Evolutionary conservation across 2,797 vertebrate genomes (phyloP).

Genomic region (Lates japonicus): DNA sequence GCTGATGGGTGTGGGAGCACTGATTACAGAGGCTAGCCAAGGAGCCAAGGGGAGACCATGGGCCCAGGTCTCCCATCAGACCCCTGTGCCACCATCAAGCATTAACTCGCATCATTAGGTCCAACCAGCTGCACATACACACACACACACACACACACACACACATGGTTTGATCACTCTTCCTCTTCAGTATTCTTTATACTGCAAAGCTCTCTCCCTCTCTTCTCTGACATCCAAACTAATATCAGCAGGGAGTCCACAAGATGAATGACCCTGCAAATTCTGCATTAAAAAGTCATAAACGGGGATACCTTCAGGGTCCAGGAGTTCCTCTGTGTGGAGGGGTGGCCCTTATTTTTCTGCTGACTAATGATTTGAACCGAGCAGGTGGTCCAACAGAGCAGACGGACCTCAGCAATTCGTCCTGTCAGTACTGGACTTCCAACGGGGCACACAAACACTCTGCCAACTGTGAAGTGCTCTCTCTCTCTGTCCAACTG

Average conservation of each 20-base stretch:
- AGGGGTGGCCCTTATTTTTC: constrained; percentile 60
- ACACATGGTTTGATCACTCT: constrained; percentile 24
- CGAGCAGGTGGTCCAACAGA: constrained; percentile 55
- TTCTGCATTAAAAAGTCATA: constrained; percentile 84
- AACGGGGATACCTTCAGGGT: constrained; percentile 73
- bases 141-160: neutral
- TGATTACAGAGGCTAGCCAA: constrained; percentile 63
- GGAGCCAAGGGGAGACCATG: constrained; percentile 42
- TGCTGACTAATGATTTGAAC: constrained; percentile 76
- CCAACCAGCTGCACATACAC: constrained; percentile 24
- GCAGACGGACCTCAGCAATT: constrained; percentile 57
- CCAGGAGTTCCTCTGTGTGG: constrained; percentile 56
- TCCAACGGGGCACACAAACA: constrained; percentile 24
- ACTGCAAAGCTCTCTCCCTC: constrained; percentile 36
- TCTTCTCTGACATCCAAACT: constrained; percentile 58
- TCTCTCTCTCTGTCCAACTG: constrained; percentile 19
- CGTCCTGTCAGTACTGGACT: constrained; percentile 45
- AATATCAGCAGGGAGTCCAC: constrained; percentile 61
- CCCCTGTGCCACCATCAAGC: constrained; percentile 39
- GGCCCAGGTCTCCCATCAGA: constrained; percentile 54
- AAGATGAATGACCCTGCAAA: constrained; percentile 80
- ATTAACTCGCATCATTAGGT: constrained; percentile 54
- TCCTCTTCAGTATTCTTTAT: constrained; percentile 42
- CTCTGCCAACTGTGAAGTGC: constrained; percentile 17
- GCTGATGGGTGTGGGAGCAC: constrained; percentile 54